Conservation (phyloP, 2,113 vertebrate species). For the Myxocyprinus asiaticus region DNA sequence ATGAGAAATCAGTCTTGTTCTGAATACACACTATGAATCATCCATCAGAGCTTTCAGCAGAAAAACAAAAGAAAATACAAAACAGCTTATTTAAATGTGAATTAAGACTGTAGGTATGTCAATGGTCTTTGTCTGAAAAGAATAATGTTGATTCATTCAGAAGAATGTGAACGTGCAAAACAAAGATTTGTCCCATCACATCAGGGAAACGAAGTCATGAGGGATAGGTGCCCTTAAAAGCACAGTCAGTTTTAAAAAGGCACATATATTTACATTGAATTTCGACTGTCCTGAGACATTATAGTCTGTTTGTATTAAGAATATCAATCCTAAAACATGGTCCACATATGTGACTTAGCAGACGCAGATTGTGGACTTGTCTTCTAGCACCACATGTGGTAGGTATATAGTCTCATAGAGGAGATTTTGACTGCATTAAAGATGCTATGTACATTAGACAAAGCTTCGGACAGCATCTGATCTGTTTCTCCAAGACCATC, state of each 20-base stretch:
- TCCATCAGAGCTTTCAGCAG: neutral
- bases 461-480: too few relatives aligned
- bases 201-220: neutral
- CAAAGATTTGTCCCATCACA: neutral
- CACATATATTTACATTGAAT: too few relatives aligned
- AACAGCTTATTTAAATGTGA: neutral
- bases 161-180: neutral
- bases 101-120: slow-evolving; percentile 1
- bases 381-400: too few relatives aligned
- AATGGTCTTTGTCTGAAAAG: neutral
- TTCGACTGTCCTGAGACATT: neutral
- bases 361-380: too few relatives aligned
- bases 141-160: neutral
- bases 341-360: too few relatives aligned
- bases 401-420: too few relatives aligned
- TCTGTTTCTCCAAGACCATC: too few relatives aligned
- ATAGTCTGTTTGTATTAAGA: neutral
- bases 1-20: neutral
- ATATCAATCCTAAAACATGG: neutral
- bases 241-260: neutral
- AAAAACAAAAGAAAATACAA: neutral
- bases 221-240: neutral
- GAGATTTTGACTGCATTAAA: too few relatives aligned
- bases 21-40: neutral
- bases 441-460: too few relatives aligned